Evolutionary conservation across 2,888 invertebrate genomes (phyloP), one percentile per base, ranked within the genome.

Genomic region (Andrena bicolor): DNA sequence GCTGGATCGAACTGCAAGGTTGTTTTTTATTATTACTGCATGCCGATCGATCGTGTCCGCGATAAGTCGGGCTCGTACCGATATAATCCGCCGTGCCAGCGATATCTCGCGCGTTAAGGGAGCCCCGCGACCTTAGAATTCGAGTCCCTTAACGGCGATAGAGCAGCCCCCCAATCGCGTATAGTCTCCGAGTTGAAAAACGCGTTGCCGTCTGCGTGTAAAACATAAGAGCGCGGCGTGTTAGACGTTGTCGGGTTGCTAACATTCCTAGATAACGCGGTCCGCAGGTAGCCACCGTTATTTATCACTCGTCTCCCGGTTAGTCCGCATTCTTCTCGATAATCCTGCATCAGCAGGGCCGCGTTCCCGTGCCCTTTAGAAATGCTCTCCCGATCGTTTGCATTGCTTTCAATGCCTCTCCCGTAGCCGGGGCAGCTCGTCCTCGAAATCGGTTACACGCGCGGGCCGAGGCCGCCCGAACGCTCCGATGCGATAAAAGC

Each of bases 271-370:
- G 89, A 90, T 90, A 89, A 84, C 80, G 58, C 71, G 80, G 85
- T 77, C 69, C 80, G 82, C 84, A 89, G 86, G 87, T 86, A 87
- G 89, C 78, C 48, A 77, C 73, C 61, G 80, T 88, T 91, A 89
- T 90, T 91, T 91, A 89, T 88, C 85, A 80, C 80, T 88, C 78
- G 77, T 86, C 76, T 85, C 78, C 86, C 80, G 86, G 88, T 88
- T 80, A 79, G 89, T 88, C 89, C 85, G 84, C 90, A 90, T 90
- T 90, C 90, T 89, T 88, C 81, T 81, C 58, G 89, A 90, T 89
- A 90, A 83, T 84, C 76, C 83, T 64, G 78, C 82, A 71, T 71
- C 79, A 56, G 71, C 80, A 81, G 85, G 82, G 69, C 76, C 73
- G 61, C 86, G 75, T 84, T 87, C 41, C 41, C 84, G 76, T 83